Evolutionary conservation across 2,888 invertebrate species (phyloP), one percentile per base, ranked within the genome.

Genomic region (Lepas anatifera): DNA sequence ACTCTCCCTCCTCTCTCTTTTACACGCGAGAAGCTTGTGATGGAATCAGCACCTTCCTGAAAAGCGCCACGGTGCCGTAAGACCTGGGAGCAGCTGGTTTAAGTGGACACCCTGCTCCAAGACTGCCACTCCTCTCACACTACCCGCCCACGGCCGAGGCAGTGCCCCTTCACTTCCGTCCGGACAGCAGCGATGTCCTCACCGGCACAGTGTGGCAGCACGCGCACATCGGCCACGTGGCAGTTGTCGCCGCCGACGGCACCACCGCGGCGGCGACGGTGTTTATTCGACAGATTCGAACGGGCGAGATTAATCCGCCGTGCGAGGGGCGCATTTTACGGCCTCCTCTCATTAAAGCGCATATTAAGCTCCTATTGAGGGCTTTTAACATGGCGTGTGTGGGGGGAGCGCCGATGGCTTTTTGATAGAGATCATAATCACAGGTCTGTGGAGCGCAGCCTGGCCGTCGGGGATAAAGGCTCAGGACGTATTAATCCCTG

Each of bases 381-480:
- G 58, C 58, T 58, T 58, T 58, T 58, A 58, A 58, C 58, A 58
- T 58, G 32, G 35, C 35, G 58, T 58, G 58, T 32, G n/a, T n/a
- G n/a, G n/a, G n/a, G n/a, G n/a, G n/a, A n/a, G 58, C 32, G 35
- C 58, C 58, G 58, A 58, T 58, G 58, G 58, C 58, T 58, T 58
- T 58, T 58, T 58, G 58, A 58, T 58, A 58, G 58, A 58, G 58
- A 58, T 58, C 32, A 58, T 58, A 58, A 58, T 58, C 58, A 58
- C 22, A 35, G 16, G 32, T 3, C 35, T 35, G 16, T 22, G 22
- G 58, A 35, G 58, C 32, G 35, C 32, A 35, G 58, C 58, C 35
- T 58, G 32, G 32, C 35, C 35, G 35, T 35, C 58, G 58, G 35
- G 32, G 58, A 58, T 58, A 58, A 58, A 58, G 58, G 58, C 35